Base-by-base conservation (phyloP, 2,113 vertebrate genomes). In the Rhinogobius similis region DNA sequence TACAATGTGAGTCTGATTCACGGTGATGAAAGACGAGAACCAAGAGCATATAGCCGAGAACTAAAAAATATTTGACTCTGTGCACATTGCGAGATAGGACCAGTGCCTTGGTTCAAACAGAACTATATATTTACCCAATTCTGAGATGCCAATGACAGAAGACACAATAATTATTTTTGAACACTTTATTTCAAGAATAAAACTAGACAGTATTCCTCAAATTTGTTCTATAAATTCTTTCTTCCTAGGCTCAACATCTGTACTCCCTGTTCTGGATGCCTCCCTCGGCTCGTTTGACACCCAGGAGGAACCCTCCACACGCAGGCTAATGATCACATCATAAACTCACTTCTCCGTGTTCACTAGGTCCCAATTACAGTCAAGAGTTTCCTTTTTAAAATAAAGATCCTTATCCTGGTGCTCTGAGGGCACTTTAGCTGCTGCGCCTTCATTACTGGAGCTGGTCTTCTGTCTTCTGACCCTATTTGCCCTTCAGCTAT, bases 361-460 rank as follows among this genome's bases (percentile, higher is more conserved):
- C 79, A 68, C 75, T 67, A 39, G 44, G 75, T 79, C 50, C 78
- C 82, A 90, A 87, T 90, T 90, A 88, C 43, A 81, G 76, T 72
- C 68, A 73, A 86, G 78, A 83, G 75, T 73, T 82, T 73, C 67
- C 68, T 76, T 81, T 85, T 85, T 78, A 86, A 81, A 86, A 80
- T 75, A 53, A 79, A 79, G 75, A 82, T 81, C 61, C 75, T 78
- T 65, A 62, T 79, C 72, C 75, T 68, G 44, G 36, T 70, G 65
- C 53, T 76, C 71, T 24, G 39, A 76, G 81, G 56, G 38, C 70
- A 76, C 72, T 79, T 72, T 43, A 70, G 43, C 71, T 78, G 50
- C 53, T 39, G 68, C 18, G 56, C 76, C 74, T 75, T 84, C 75
- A 79, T 88, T 87, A 86, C 70, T 48, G 2, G 20, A 56, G 50